phyloP scores from a whole-genome alignment of 2,888 invertebrate species.

The Drosophila macrothrix region DNA sequence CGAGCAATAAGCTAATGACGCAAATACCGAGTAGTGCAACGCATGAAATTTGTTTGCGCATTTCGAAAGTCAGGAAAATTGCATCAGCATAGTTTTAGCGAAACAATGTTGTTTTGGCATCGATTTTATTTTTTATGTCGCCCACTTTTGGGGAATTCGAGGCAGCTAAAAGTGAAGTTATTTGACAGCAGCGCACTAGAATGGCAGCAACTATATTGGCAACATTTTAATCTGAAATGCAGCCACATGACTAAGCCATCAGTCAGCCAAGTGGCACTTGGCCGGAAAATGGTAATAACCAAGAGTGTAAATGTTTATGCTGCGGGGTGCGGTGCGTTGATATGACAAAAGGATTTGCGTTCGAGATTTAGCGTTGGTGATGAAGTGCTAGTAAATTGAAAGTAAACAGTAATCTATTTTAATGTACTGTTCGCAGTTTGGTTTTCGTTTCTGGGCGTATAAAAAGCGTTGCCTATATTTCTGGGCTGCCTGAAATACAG shows the following conservation, averaged over 20 bases:
- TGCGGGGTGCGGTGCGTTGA: conserved; percentile 12
- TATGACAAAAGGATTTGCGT: conserved; percentile 42
- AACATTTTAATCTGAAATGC: conserved; percentile 33
- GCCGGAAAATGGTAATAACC: conserved; percentile 54
- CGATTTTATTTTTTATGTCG: conserved; percentile 1
- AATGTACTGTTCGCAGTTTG: conserved; percentile 48
- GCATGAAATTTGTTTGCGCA: conserved; percentile 33
- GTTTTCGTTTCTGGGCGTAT: conserved; percentile 21
- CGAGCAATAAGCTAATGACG: conserved; percentile 68
- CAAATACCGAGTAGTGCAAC: conserved; percentile 26
- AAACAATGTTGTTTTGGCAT: conserved; percentile 60
- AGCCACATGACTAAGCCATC: conserved; percentile 44
- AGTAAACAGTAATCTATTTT: conserved; percentile 76
- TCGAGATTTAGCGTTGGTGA: conserved; percentile 46
- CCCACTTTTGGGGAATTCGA: conserved; percentile 49
- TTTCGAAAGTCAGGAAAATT: conserved; percentile 46
- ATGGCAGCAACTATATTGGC: conserved; percentile 56
- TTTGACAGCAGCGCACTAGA: conserved; percentile 63
- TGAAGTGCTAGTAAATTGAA: conserved; percentile 67
- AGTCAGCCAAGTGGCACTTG: conserved; percentile 24
- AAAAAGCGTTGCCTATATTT: conserved; percentile 44
- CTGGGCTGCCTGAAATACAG: conserved; percentile 4
- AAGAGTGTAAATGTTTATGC: conserved; percentile 71
- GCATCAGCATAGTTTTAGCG: conserved; percentile 50
- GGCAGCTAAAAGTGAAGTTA: conserved; percentile 64